Evolutionary conservation across 1,140 invertebrate genomes (phyloP).

Genomic region (Hyphantria cunea): DNA sequence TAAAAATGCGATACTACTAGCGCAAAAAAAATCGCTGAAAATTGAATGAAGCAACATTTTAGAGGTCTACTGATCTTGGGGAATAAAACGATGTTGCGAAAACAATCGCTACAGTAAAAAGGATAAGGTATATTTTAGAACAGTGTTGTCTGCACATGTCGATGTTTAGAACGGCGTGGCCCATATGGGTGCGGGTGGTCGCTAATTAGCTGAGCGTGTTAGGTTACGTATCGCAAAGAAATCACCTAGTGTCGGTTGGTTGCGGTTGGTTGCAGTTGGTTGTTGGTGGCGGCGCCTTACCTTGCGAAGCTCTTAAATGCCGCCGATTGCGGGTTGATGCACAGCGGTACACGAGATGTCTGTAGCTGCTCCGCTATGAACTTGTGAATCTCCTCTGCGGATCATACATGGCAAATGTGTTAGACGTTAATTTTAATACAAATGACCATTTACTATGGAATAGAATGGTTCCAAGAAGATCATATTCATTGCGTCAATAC

Average conservation of each 20-base stretch:
- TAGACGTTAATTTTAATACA: not conserved
- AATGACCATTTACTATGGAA: not conserved
- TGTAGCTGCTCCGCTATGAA: constrained; percentile 98
- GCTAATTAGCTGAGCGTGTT: constrained; percentile 54
- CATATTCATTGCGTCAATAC: too few species aligned
- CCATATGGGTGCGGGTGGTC: constrained; percentile 70
- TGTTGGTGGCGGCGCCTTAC: constrained; percentile 87
- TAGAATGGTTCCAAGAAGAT: too few species aligned
- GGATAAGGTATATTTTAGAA: not conserved
- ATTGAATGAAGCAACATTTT: constrained; percentile 11
- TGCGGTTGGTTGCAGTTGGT: constrained; percentile 67
- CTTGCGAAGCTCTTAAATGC: constrained; percentile 99
- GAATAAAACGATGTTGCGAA: not conserved
- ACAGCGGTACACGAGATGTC: constrained; percentile 96
- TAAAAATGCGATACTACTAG: constrained; percentile 1
- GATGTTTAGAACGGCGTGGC: constrained; percentile 46
- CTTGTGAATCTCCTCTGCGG: constrained; percentile 97
- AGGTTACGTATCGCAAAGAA: constrained; percentile 82
- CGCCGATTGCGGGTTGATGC: constrained; percentile 99
- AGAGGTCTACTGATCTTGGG: not conserved
- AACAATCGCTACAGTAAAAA: constrained; percentile 7
- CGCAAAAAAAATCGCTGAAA: not conserved
- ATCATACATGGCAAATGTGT: not conserved
- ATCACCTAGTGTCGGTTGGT: constrained; percentile 82
- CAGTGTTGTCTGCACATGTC: constrained; percentile 59